Conservation (phyloP, 2,888 invertebrate genomes). For the Corythucha ciliata region DNA sequence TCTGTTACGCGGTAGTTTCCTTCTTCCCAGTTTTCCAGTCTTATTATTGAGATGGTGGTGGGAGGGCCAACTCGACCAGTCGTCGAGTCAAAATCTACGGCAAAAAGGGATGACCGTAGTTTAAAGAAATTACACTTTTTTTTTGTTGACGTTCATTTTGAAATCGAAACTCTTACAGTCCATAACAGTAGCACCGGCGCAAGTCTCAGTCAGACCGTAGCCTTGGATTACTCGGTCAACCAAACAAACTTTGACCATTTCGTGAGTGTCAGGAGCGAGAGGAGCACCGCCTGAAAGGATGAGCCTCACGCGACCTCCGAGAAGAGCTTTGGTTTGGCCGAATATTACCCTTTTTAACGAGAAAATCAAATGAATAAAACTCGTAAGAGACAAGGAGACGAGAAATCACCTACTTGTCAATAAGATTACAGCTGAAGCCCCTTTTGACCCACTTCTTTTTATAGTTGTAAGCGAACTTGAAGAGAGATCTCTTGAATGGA, state of each 20-base stretch:
- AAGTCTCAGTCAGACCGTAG: constrained; percentile 95
- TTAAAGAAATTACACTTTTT: too few species aligned
- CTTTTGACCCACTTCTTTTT: constrained; percentile 75
- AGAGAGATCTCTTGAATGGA: constrained; percentile 67
- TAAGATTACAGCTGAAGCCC: constrained; percentile 71
- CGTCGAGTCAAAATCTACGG: constrained; percentile 52
- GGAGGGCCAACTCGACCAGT: constrained; percentile 85
- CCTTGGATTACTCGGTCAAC: constrained; percentile 86
- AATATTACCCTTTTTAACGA: constrained; percentile 59
- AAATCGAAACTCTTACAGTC: constrained; percentile 52
- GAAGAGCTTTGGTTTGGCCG: constrained; percentile 52
- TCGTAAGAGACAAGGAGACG: too few species aligned
- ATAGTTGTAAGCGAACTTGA: constrained; percentile 90
- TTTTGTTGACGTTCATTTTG: too few species aligned
- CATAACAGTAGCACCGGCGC: constrained; percentile 84
- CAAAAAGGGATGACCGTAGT: constrained; percentile 30
- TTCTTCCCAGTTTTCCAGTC: constrained; percentile 87
- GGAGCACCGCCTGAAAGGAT: constrained; percentile 94
- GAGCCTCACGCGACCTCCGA: constrained; percentile 82
- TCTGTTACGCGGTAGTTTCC: constrained; percentile 82
- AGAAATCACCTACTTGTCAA: constrained; percentile 49
- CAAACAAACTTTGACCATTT: constrained; percentile 83
- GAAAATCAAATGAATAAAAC: too few species aligned
- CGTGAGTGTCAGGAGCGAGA: constrained; percentile 87
- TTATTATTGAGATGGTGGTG: constrained; percentile 71